Evolutionary conservation across 2,113 vertebrate genomes (phyloP), one percentile per base, ranked within the genome.

Genomic region (Burhinus bistriatus): DNA sequence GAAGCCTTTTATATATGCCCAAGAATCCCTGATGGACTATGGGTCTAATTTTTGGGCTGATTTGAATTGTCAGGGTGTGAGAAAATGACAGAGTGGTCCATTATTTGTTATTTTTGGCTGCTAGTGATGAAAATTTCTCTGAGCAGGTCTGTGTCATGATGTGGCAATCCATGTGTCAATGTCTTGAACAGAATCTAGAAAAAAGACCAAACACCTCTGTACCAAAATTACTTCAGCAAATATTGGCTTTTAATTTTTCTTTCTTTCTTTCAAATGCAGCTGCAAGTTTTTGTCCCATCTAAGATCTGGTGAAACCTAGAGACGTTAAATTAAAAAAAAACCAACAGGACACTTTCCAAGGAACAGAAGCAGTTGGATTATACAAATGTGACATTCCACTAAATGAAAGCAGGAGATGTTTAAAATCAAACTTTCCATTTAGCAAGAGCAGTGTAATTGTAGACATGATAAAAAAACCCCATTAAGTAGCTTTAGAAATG

Each of bases 371-470:
- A 95, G 29, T 87, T 72, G 81, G 72, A 77, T 97, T 97, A 83
- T 93, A 89, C 72, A 95, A 95, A 95, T 47, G 30, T 97, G 66
- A 87, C 55, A 94, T 95, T 96, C 49, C 58, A 84, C 66, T 88
- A 94, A 96, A 77, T 64, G 59, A 87, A 97, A 96, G 68, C 10
- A 89, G 55, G 52, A 97, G 87, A 89, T 92, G 34, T 89, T 92
- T 91, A 85, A 97, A 93, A 94, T 87, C 65, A 84, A 83, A 96
- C 62, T 97, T 98, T 97, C 91, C 72, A 73, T 96, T 97, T 97
- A 87, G 66, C 25, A 92, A 93, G 77, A 96, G 38, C 77, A 91
- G 66, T 76, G 90, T 93, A 96, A 97, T 64, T 94, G 72, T 95
- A 97, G 93, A 95, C 61, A 27, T 54, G 66, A 90, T 93, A 68